Base-by-base conservation (phyloP, 1,140 invertebrate species). In the Drosophila takahashii region DNA sequence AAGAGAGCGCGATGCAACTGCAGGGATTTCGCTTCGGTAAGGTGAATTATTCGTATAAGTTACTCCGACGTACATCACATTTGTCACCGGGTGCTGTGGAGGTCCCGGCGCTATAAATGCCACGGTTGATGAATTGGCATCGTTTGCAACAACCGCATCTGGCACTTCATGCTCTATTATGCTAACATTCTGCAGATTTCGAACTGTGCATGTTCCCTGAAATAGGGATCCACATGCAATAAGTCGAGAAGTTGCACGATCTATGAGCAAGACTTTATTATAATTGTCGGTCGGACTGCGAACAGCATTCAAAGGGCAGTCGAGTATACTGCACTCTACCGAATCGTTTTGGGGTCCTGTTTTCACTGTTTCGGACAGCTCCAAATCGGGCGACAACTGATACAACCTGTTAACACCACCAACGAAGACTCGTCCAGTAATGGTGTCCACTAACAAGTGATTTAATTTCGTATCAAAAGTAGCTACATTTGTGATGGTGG, bases 81-180 rank as follows among this genome's bases (percentile, higher is more conserved):
- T 96, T 16, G 96, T 95, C 26, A 97, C 96, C 3, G 97, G 96
- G 39, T 96, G 96, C 34, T 97, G 97, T 0, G 96, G 95, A 18
- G 98, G 98, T 0, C 98, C 98, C 0, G 97, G 97, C 0, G 98
- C 98, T 75, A 99, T 98, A 92, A 99, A 99, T 32, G 97, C 98
- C 32, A 99, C 97, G 6, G 98, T 99, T 0, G 98, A 98, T 0
- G 98, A 27, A 95, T 97, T 32, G 95, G 87, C 96, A 93, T 98
- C 98, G 92, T 99, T 99, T 0, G 98, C 97, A 5, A 98, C 98
- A 4, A 99, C 97, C 3, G 98, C 96, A 91, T 97, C 97, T 48
- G 95, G 95, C 2, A 97, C 95, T 81, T 96, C 95, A 71, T 95
- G 94, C 42, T 95, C 94, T 36, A 96, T 95, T 89, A 96, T 95